Conservation (phyloP, 2,113 vertebrate genomes). For the Anarhynchus alexandrinus region DNA sequence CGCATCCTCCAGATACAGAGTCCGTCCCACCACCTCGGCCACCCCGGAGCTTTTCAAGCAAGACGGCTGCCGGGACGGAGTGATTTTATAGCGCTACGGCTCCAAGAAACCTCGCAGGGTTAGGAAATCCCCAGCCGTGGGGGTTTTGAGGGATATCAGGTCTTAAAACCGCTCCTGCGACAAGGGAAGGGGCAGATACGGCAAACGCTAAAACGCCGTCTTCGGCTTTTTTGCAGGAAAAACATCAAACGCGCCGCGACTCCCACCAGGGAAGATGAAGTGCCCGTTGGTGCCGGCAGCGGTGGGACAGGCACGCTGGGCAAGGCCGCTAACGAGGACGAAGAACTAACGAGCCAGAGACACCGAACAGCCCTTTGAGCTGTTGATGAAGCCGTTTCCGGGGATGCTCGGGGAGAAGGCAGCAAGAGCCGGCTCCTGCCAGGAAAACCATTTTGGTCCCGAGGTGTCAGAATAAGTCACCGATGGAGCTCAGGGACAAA, state of each 20-base stretch:
- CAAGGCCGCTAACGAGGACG: rapidly evolving
- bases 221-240: not conserved
- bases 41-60: not conserved
- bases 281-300: not conserved
- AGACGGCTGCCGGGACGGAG: not conserved
- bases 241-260: not conserved
- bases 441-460: not conserved
- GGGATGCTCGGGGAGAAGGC: not conserved
- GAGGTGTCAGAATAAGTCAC: not conserved
- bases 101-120: not conserved
- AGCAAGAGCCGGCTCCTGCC: not conserved
- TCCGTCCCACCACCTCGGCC: not conserved
- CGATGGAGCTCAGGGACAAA: rapidly evolving
- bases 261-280: not conserved
- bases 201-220: rapidly evolving
- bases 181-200: not conserved
- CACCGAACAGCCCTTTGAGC: not conserved
- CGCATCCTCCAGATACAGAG: not conserved
- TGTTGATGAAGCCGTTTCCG: not conserved
- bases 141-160: not conserved
- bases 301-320: not conserved
- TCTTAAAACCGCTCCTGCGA: not conserved
- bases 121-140: not conserved
- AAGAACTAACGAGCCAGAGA: not conserved
- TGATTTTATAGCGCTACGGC: not conserved